phyloP scores from a whole-genome alignment of 2,797 vertebrate species.

The Ceyx erithaca region DNA sequence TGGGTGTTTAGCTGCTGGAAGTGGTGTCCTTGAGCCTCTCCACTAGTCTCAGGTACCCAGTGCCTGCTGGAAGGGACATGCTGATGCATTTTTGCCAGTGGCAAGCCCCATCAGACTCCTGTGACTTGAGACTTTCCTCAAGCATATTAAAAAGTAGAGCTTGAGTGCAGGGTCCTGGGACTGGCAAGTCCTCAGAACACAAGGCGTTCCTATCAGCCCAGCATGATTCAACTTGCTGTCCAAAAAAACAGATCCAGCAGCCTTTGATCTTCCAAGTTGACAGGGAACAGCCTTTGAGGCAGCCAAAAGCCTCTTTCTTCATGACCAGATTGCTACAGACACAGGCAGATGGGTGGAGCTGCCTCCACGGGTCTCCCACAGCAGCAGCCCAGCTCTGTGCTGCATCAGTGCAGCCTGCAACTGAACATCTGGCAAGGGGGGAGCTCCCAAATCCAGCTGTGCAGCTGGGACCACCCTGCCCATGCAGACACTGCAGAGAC shows the following conservation, averaged over 20 bases:
- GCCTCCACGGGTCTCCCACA: background rate
- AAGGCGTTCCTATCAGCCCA: conserved; percentile 67
- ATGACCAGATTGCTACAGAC: conserved; percentile 65
- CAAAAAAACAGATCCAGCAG: conserved; percentile 64
- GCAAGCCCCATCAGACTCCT: background rate
- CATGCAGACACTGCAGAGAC: background rate
- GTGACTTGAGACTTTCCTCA: conserved; percentile 28
- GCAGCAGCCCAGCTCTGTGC: conserved; percentile 1
- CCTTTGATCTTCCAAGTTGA: conserved; percentile 74
- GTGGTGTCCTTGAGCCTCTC: background rate
- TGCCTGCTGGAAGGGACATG: background rate
- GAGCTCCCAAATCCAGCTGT: conserved; percentile 36
- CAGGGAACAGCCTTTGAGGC: conserved; percentile 64
- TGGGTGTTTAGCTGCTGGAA: background rate
- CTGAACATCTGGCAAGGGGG: conserved; percentile 42
- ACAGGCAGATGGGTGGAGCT: conserved; percentile 67
- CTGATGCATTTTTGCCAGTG: background rate
- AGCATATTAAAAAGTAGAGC: background rate
- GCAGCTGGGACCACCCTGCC: conserved; percentile 13
- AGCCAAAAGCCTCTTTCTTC: conserved; percentile 61
- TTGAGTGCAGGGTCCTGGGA: conserved; percentile 45
- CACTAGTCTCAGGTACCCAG: background rate
- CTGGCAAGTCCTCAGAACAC: conserved; percentile 31
- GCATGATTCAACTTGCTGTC: conserved; percentile 69
- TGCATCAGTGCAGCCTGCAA: conserved; percentile 25